Evolutionary conservation across 2,113 vertebrate genomes (phyloP).

Genomic region (Oplegnathus fasciatus): DNA sequence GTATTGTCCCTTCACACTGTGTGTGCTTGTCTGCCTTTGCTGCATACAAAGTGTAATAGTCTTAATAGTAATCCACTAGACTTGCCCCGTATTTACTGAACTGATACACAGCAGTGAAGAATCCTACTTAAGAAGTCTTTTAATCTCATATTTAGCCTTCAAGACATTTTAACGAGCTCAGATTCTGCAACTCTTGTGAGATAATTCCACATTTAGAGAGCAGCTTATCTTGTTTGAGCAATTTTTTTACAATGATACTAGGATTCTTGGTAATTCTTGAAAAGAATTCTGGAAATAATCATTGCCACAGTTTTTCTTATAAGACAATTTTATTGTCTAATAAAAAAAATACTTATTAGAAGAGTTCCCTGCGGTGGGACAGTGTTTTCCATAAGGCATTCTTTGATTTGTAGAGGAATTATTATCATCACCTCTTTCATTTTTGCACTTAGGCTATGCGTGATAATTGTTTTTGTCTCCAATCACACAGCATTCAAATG

Average conservation of each 20-base stretch:
- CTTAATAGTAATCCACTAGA: background rate
- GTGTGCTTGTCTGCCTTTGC: background rate
- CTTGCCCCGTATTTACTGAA: background rate
- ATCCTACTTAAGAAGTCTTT: background rate
- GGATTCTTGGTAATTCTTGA: background rate
- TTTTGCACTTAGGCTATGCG: background rate
- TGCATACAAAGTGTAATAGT: conserved; percentile 6
- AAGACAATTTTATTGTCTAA: background rate
- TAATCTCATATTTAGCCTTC: background rate
- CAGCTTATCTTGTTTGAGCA: background rate
- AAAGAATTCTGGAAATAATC: too few species aligned
- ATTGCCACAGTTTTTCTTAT: too few species aligned
- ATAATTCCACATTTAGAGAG: background rate
- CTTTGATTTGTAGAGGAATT: background rate
- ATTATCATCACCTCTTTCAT: background rate
- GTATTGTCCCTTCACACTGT: background rate
- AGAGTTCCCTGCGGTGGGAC: background rate
- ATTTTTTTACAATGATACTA: too few species aligned
- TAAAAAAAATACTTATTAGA: background rate
- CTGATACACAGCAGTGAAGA: background rate
- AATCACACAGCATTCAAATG: background rate
- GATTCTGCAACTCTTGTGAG: background rate
- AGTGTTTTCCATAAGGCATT: background rate
- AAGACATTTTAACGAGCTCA: background rate
- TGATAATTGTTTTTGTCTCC: background rate